Percentiles rank a stretch among this genome's conserved stretches.
Conservation (phyloP, 2,797 vertebrate genomes). For the Megaceryle alcyon region DNA sequence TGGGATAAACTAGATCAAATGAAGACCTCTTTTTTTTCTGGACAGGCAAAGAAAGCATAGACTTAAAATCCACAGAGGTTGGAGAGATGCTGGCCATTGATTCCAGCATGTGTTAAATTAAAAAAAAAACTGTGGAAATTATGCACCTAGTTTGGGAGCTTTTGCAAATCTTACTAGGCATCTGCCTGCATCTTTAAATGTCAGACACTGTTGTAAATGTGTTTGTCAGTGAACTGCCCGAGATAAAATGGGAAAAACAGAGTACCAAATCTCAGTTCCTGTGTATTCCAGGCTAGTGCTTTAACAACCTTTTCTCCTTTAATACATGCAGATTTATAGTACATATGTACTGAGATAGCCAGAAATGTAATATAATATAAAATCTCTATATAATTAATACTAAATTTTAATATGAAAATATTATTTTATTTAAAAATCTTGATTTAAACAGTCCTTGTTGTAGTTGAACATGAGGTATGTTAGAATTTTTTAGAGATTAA, state of each 20-base stretch:
- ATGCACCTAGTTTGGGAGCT: neutral
- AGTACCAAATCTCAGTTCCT: neutral
- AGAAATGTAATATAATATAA: neutral
- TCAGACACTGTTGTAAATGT: neutral
- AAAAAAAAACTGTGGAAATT: neutral
- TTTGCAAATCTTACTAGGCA: neutral
- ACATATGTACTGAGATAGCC: neutral
- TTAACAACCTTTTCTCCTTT: neutral
- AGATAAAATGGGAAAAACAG: neutral
- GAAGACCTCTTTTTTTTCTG: neutral
- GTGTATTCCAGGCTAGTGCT: neutral
- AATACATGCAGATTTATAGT: neutral
- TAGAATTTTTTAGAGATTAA: neutral
- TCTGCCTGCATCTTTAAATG: neutral
- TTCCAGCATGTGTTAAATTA: neutral
- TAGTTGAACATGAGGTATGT: neutral
- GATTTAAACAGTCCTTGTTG: neutral
- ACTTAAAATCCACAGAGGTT: neutral
- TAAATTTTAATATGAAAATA: too few species aligned
- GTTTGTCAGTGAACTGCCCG: neutral
- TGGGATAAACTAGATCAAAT: neutral
- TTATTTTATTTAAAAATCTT: neutral
- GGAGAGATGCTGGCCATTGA: neutral
- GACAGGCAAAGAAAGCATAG: neutral
- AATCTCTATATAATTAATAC: too few species aligned